Percentiles rank a stretch among this genome's conserved stretches.
These are phyloP conservation scores for Coilia nasus DNA, from an alignment of 2,797 vertebrate genomes.

Conservation along the genomic window DNA sequence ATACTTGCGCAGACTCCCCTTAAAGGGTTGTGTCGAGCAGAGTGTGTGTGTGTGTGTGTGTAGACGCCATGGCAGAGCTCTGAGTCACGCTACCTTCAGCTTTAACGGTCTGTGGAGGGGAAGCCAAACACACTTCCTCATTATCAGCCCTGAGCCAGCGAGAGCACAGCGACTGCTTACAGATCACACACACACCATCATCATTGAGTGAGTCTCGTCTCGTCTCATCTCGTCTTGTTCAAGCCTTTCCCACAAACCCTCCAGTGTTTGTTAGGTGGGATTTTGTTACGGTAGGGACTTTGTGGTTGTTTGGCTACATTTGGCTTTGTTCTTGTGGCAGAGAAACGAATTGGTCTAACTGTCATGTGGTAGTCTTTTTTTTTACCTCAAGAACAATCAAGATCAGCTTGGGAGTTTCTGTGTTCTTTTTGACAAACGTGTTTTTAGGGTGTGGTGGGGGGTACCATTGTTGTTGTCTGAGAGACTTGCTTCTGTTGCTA, in stretches of 20 bases:
- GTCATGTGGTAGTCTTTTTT: background rate
- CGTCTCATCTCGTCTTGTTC: background rate
- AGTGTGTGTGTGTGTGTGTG: background rate
- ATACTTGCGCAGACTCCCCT: background rate
- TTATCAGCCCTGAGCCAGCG: background rate
- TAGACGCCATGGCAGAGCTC: background rate
- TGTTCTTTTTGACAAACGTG: background rate
- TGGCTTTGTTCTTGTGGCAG: background rate
- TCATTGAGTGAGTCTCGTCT: background rate
- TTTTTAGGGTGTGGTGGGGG: too few relatives aligned
- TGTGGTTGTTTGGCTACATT: background rate
- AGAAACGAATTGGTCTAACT: background rate
- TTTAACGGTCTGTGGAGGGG: conserved; percentile 39
- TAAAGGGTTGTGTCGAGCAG: background rate
- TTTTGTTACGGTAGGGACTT: background rate
- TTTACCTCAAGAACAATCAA: background rate
- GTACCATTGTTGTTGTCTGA: background rate
- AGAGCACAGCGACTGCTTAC: background rate
- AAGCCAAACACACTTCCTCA: conserved; percentile 35
- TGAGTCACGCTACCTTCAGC: conserved; percentile 22
- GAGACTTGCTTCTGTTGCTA: background rate
- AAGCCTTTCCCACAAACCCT: background rate
- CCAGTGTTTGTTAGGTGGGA: background rate
- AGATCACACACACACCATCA: background rate
- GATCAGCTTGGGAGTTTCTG: background rate